Base-by-base conservation (phyloP, 2,797 vertebrate genomes). In the Adrianichthys oophorus region DNA sequence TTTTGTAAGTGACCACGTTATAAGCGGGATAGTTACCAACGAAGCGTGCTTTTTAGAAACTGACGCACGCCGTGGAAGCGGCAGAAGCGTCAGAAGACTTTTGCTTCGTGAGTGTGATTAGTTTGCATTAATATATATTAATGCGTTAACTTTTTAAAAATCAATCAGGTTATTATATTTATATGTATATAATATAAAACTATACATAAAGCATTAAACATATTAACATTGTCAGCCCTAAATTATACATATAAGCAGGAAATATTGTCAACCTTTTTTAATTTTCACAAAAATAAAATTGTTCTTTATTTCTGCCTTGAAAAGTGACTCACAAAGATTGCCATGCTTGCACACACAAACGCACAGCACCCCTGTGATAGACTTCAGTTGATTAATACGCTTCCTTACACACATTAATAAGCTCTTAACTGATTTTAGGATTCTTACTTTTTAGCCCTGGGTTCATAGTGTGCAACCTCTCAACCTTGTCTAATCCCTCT, bases 401-500 rank as follows among this genome's bases (percentile, higher is more conserved):
- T 93, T 92, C 90, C 90, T 91, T 92, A 91, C 87, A 91, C 91
- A 89, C 90, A 92, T 92, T 92, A 93, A 92, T 91, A 92, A 90
- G 88, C 90, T 89, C 91, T 93, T 92, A 93, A 92, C 89, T 91
- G 86, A 90, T 92, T 92, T 93, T 92, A 91, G 87, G 90, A 90
- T 89, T 90, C 80, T 84, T 89, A 92, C 90, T 92, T 92, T 92
- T 91, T 92, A 89, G 89, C 89, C 85, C 70, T 67, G 67, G 83
- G 87, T 91, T 91, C 90, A 92, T 90, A 91, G 90, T 92, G 88
- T 89, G 89, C 80, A 88, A 91, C 88, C 89, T 86, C 84, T 90
- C 88, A 92, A 88, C 89, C 90, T 87, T 89, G 87, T 85, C 89
- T 93, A 93, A 93, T 93, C 92, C 89, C 85, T 75, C 81, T 82